Evolutionary conservation across 2,888 invertebrate species (phyloP), one percentile per base, ranked within the genome.

Genomic region (Blastobasis lacticolella): DNA sequence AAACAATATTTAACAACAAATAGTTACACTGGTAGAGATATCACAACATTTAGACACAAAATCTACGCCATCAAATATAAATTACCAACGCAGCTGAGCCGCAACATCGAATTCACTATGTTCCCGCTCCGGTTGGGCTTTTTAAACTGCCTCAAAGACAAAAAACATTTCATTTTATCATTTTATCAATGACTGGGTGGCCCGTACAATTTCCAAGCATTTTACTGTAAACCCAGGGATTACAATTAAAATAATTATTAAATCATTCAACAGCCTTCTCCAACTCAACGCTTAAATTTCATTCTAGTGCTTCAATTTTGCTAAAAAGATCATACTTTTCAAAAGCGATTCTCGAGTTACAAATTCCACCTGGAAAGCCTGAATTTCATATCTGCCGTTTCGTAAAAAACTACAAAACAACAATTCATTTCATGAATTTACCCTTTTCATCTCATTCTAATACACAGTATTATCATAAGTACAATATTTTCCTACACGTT

Each of bases 391-490:
- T 23, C 23, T 23, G 23, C 61, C 48, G 54, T 58, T 69, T 71
- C 58, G 67, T 77, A 75, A 77, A 76, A 77, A 77, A 73, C 73
- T 76, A 75, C 67, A 76, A 75, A 76, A 73, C 61, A 66, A 63
- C 64, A 66, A 63, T 62, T 68, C 62, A 61, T 58, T 61, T 57
- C 54, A 48, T 6, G 46, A 49, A 43, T 10, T 49, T 37, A 43
- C 48, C 49, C 10, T 48, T 40, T 41, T 41, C 44, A 44, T 44
- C 40, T 47, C 38, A 50, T 48, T 40, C 45, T 50, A 48, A 53
- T 53, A 53, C 52, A 53, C 42, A 53, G 50, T 53, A 53, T 53
- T 53, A 53, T 48, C 49, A 45, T 7, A 38, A 37, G 10, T 48
- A 48, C 38, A 44, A 53, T 47, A 50, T 46, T 49, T 53, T 45